phyloP scores from a whole-genome alignment of 2,888 invertebrate genomes.

The Ophion ellenae region DNA sequence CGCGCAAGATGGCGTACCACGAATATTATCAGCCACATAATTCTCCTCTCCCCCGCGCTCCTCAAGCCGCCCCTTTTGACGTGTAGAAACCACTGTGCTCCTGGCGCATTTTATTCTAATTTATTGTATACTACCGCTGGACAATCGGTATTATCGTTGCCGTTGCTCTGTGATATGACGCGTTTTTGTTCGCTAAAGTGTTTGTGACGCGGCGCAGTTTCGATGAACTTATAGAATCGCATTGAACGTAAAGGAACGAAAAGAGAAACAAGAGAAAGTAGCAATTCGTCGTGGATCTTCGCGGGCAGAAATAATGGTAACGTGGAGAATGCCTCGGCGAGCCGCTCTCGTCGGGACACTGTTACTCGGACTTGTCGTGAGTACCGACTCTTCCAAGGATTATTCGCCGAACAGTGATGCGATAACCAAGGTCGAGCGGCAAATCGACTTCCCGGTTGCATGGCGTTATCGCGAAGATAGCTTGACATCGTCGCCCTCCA shows the following conservation, averaged over 20 bases:
- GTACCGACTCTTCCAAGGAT: constrained; percentile 35
- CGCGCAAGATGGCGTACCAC: background rate
- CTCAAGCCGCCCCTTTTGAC: background rate
- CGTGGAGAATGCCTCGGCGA: constrained; percentile 36
- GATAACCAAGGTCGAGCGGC: constrained; percentile 54
- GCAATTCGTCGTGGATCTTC: background rate
- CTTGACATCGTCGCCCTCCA: constrained; percentile 1
- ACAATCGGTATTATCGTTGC: background rate
- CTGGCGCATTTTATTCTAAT: background rate
- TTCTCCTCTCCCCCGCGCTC: background rate
- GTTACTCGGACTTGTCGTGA: constrained; percentile 46
- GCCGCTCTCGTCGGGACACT: constrained; percentile 31
- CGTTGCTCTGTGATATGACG: background rate
- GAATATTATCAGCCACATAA: background rate
- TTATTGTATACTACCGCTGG: background rate
- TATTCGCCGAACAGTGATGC: constrained; percentile 61
- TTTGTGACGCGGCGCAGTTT: background rate
- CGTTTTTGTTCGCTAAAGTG: background rate
- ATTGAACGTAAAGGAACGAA: background rate
- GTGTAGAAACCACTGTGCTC: background rate
- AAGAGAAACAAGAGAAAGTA: background rate
- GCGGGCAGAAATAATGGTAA: constrained; percentile 22
- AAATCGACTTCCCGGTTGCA: constrained; percentile 55
- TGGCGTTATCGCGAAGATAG: constrained; percentile 66
- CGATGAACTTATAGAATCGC: background rate